Base-by-base conservation (phyloP, 1,140 invertebrate species). In the Mactra quadrangularis region DNA sequence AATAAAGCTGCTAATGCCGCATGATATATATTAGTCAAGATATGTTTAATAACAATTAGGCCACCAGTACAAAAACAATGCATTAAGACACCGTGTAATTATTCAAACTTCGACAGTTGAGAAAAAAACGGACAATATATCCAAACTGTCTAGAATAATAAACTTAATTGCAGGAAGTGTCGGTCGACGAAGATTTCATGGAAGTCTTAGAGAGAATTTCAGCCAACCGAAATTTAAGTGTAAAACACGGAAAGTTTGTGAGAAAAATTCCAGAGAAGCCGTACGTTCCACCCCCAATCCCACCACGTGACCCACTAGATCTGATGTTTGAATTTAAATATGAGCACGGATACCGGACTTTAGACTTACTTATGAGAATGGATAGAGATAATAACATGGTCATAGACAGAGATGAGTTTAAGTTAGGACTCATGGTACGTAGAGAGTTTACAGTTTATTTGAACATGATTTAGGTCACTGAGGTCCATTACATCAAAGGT, bases 401-500 rank as follows among this genome's bases (percentile, higher is more conserved):
- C 27, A 82, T 85, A 22, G 81, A 82, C 41, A 77, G 71, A 64
- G 35, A 77, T 38, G 78, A 85, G 25, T 78, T 85, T 33, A 85
- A 57, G 22, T 62, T 78, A 22, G 81, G 78, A 6, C 57, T 85
- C 17, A 33, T 68, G 71, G 78, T 85, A 55, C 22, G 62, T 41
- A 41, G 38, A 7, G 38, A 1, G 22, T 31, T 0, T 66, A 13
- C 7, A 15, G 9, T n/a, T n/a, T n/a, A n/a, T n/a, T n/a, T n/a
- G n/a, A n/a, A n/a, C n/a, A 50, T 19, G 45, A 11, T 50, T 50
- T 50, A 9, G 19, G 19, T 9, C 19, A 19, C 45, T 50, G 19
- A 19, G 9, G 9, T 50, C 9, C 9, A 50, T 19, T 19, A 11
- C 45, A 50, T 50, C n/a, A n/a, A n/a, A n/a, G 19, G 45, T 19